Evolutionary conservation across 92 coral and sea anemone genomes (phyloP).

Genomic region (Bergia puertoricense): DNA sequence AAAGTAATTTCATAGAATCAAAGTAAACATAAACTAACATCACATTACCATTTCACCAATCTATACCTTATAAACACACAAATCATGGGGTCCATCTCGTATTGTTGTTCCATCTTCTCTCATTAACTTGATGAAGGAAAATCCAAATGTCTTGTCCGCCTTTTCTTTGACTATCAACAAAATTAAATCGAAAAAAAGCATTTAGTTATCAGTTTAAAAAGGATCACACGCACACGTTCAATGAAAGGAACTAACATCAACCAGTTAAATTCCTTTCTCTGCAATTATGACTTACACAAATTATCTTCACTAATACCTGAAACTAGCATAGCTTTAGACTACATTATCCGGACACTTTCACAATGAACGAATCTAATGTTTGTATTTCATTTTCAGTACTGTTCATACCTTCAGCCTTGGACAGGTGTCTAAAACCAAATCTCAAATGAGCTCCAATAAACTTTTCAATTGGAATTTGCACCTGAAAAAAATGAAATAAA

Average conservation of each 20-base stretch:
- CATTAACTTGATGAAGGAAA: conserved; percentile 84
- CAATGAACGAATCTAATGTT: too few relatives aligned
- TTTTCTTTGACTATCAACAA: conserved; percentile 69
- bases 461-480: conserved; percentile 89
- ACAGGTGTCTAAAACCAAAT: conserved; percentile 90
- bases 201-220: not conserved
- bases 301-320: too few relatives aligned
- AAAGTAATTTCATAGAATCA: too few relatives aligned
- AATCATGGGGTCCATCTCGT: conserved; percentile 78
- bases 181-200: too few relatives aligned
- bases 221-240: too few relatives aligned
- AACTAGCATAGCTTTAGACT: too few relatives aligned
- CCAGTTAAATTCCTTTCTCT: too few relatives aligned
- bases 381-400: not conserved
- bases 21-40: not conserved
- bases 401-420: conserved; percentile 71
- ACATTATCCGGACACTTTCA: too few relatives aligned
- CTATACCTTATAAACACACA: conserved; percentile 87
- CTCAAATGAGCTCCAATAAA: conserved; percentile 85
- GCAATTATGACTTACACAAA: too few relatives aligned
- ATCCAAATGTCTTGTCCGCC: conserved; percentile 87
- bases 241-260: too few relatives aligned
- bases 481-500: conserved; percentile 49
- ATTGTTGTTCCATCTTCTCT: conserved; percentile 88
- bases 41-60: not conserved